Evolutionary conservation across 2,888 invertebrate species (phyloP), one percentile per base, ranked within the genome.

Genomic region (Sphecodes monilicornis): DNA sequence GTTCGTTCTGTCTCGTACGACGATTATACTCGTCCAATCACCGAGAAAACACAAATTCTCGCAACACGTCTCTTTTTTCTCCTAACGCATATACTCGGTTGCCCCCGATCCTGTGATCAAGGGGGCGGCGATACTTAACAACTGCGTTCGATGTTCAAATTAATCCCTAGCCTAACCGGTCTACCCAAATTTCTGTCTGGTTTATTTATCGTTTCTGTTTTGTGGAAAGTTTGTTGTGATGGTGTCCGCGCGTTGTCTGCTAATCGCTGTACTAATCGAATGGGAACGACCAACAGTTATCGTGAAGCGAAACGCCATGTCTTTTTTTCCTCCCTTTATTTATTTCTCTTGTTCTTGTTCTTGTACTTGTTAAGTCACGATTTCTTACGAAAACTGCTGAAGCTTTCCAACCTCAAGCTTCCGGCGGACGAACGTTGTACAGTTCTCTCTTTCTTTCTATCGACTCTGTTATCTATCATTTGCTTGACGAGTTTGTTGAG

Each of bases 1-100:
- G 91, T 89, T 90, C 84, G 85, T 90, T 90, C 86, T 88, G 88
- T 89, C 90, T 89, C 84, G 86, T 90, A 78, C 82, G 66, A 71
- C 64, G 80, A 85, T 78, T 60, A 81, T 86, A 83, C 73, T 81
- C 76, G 69, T 86, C 78, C 70, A 69, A 36, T 85, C 71, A 85
- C 73, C 50, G 26, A 77, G 57, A 86, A 32, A 57, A 82, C 84
- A 78, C 69, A 76, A 36, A 84, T 74, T 78, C 82, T 82, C 77
- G 66, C 39, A 77, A 86, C 80, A 82, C 85, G 82, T 86, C 66
- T 66, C 80, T 87, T 81, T 89, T 79, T 88, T 86, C 86, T 84
- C 82, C 78, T 73, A 32, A 85, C 22, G 84, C 73, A 76, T 50
- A 22, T 3, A n/a, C 36, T 75, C 82, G 22, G 80, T 90, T 85